These are phyloP conservation scores for Rhingia rostrata DNA, from an alignment of 2,888 invertebrate species.

Conservation along the genomic window DNA sequence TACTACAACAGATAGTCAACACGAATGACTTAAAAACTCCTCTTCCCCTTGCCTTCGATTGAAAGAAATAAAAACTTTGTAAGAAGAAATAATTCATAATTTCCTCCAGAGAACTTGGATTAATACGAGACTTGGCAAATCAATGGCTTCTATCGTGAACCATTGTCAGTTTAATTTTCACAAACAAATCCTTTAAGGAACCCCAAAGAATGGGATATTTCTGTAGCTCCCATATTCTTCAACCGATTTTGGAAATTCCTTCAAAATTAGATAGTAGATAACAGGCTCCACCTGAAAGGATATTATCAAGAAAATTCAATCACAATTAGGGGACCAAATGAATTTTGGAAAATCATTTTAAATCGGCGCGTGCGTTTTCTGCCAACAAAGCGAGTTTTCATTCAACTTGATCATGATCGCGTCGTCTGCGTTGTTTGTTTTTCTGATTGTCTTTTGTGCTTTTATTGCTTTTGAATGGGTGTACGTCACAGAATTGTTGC, in stretches of 20 bases:
- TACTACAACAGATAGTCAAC: neutral
- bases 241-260: conserved; percentile 78
- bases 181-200: conserved; percentile 21
- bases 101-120: conserved; percentile 67
- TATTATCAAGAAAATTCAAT: conserved; percentile 46
- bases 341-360: conserved; percentile 80
- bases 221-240: conserved; percentile 40
- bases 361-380: conserved; percentile 75
- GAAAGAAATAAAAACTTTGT: conserved; percentile 75
- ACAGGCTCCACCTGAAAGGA: neutral
- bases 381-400: conserved; percentile 35
- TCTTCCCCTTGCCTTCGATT: neutral
- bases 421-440: conserved; percentile 34
- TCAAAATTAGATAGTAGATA: conserved; percentile 77
- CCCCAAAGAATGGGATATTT: conserved; percentile 69
- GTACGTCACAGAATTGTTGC: neutral
- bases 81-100: conserved; percentile 75
- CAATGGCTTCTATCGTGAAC: neutral
- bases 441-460: conserved; percentile 8
- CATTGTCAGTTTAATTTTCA: conserved; percentile 62
- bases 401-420: conserved; percentile 61
- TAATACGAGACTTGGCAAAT: conserved; percentile 63
- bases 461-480: neutral
- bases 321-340: conserved; percentile 75
- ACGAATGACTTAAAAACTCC: conserved; percentile 40